A percentile compares a stretch with the other conserved stretches of the same genome.
Evolutionary conservation across 1,140 invertebrate genomes (phyloP).

Genomic region (Trichoplusia ni): DNA sequence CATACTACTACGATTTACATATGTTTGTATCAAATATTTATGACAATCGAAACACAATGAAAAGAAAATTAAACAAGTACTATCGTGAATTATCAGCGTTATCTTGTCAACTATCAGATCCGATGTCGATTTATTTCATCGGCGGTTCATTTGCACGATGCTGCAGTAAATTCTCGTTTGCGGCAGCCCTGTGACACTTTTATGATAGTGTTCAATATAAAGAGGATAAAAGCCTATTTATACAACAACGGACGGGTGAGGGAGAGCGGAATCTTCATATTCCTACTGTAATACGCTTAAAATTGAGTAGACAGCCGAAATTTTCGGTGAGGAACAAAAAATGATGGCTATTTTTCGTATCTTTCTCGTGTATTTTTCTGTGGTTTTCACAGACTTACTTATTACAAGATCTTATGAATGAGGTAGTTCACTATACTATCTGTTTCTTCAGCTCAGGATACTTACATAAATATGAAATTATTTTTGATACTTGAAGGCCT

Average conservation of each 20-base stretch:
- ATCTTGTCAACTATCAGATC: conserved; percentile 61
- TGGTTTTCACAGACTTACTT: too few species aligned
- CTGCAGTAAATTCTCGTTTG: conserved; percentile 72
- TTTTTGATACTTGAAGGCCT: too few species aligned
- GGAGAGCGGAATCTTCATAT: conserved; percentile 23
- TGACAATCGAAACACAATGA: conserved; percentile 45
- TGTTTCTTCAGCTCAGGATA: too few species aligned
- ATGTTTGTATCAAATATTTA: conserved; percentile 14
- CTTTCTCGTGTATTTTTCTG: too few species aligned
- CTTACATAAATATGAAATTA: too few species aligned
- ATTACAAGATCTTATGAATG: too few species aligned
- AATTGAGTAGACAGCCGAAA: too few species aligned
- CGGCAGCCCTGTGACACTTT: conserved; percentile 69
- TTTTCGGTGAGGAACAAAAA: too few species aligned
- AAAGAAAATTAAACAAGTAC: conserved; percentile 40
- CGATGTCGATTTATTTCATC: conserved; percentile 59
- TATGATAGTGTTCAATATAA: conserved; percentile 63
- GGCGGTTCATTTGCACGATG: conserved; percentile 71
- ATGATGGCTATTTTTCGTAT: too few species aligned
- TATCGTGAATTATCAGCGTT: conserved; percentile 63
- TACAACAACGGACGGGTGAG: conserved; percentile 33
- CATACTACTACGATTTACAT: conserved; percentile 17
- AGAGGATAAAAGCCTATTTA: conserved; percentile 52
- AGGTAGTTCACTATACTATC: too few species aligned
- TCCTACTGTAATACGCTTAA: conserved; percentile 24